Conservation (phyloP, 2,797 vertebrate species). For the Apogon hyalosoma region DNA sequence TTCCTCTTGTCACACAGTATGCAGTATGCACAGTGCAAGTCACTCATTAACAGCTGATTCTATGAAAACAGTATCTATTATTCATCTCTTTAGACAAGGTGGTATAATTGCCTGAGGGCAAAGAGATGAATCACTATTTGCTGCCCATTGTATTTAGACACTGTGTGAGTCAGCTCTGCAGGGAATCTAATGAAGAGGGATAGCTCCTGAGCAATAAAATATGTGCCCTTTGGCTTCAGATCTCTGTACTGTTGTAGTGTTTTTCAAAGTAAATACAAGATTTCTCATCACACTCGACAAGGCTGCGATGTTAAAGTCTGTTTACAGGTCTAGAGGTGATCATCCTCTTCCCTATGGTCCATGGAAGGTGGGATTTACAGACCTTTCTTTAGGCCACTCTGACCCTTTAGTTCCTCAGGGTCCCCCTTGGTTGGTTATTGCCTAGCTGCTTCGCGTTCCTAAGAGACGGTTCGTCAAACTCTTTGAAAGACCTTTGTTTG, state of each 20-base stretch:
- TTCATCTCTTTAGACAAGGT: slow-evolving; percentile 57
- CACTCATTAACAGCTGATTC: slow-evolving; percentile 48
- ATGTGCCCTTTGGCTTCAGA: slow-evolving; percentile 53
- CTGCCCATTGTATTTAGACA: slow-evolving; percentile 36
- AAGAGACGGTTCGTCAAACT: slow-evolving; percentile 54
- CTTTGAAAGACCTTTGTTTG: slow-evolving; percentile 58
- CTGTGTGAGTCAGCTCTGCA: slow-evolving; percentile 41
- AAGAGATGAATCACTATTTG: slow-evolving; percentile 44
- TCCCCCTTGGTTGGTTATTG: slow-evolving; percentile 26
- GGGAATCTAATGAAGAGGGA: slow-evolving; percentile 61
- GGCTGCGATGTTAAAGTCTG: slow-evolving; percentile 45
- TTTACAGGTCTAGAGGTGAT: slow-evolving; percentile 28
- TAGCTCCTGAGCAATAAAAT: slow-evolving; percentile 48
- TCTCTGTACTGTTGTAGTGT: slow-evolving; percentile 31
- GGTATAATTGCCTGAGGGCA: slow-evolving; percentile 51
- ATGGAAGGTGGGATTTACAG: slow-evolving; percentile 27
- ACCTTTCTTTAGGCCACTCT: slow-evolving; percentile 17
- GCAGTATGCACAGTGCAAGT: slow-evolving; percentile 7
- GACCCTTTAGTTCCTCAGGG: slow-evolving; percentile 5
- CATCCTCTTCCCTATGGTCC: slow-evolving; percentile 22
- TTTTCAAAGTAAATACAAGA: slow-evolving; percentile 26
- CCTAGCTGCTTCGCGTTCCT: slow-evolving; percentile 39
- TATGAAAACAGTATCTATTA: slow-evolving; percentile 45
- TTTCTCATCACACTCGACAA: slow-evolving; percentile 30
- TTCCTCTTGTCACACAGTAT: neutral